Evolutionary conservation across 2,888 invertebrate genomes (phyloP), one percentile per base, ranked within the genome.

Genomic region (Sphinx pinastri): DNA sequence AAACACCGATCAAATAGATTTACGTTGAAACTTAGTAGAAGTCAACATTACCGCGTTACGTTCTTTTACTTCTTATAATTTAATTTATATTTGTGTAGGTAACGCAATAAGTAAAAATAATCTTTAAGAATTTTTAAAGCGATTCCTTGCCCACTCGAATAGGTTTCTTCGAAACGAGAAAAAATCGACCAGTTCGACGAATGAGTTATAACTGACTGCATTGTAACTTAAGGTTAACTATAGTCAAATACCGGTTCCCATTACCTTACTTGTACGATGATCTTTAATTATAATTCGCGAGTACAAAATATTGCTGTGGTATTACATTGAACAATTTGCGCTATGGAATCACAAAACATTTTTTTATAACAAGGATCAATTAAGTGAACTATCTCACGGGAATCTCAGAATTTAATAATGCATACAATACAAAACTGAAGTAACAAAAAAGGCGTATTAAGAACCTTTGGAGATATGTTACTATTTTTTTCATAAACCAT

Each of bases 371-470:
- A 6, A 72, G 72, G 72, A 73, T 82, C 81, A 80, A 82, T 81
- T 82, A 83, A 77, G 71, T 71, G 19, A 58, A 63, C 19, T 49
- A 82, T 86, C 84, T 85, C 89, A 88, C 83, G 91, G 87, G 89
- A 91, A 89, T 79, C 76, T 74, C 69, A 72, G 75, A 87, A 47
- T 16, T 60, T 60, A 45, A 59, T 16, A 60, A 92, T 85, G 84
- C 92, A 80, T 83, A 76, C 81, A 77, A 83, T 82, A 80, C 80
- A 79, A 81, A 82, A 81, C 80, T 76, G 81, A 73, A 70, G 68
- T 81, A 80, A 92, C 91, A 92, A 92, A 86, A 82, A 84, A 81
- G 77, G 79, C 83, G 77, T 81, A 81, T 84, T 80, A 83, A 84
- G 79, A 81, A 79, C 82, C 79, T 79, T 78, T 77, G 81, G 82